Percentiles rank a stretch among this genome's conserved stretches.
These are phyloP conservation scores for Gnathochromis pfefferi DNA, from an alignment of 2,113 vertebrate genomes.

Conservation along the genomic window DNA sequence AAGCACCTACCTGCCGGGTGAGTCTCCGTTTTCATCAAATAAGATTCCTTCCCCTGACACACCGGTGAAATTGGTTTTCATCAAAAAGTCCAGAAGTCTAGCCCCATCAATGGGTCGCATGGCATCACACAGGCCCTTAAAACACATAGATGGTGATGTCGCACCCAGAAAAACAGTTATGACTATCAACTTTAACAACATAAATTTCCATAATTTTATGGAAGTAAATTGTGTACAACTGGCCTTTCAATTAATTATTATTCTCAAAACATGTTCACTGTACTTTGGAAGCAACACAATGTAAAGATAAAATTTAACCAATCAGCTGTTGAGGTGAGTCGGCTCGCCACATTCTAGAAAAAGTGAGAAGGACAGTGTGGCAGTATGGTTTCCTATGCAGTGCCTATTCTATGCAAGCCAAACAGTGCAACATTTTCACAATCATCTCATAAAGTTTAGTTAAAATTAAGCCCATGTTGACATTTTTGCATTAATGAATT, in stretches of 20 bases:
- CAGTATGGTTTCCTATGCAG: not conserved
- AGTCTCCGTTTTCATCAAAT: slow-evolving; percentile 95
- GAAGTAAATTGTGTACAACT: not conserved
- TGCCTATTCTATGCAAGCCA: not conserved
- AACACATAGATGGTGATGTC: not conserved
- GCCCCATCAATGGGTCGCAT: slow-evolving; percentile 94
- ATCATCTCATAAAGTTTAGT: not conserved
- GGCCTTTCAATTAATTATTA: not conserved
- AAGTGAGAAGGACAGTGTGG: not conserved
- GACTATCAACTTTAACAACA: not conserved
- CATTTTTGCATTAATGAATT: not conserved
- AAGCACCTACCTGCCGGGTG: slow-evolving; percentile 84
- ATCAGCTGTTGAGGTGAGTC: not conserved
- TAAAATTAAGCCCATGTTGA: not conserved
- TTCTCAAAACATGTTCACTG: not conserved
- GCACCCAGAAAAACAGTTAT: not conserved
- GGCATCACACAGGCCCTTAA: slow-evolving; percentile 84
- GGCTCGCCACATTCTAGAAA: not conserved
- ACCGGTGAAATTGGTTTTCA: slow-evolving; percentile 96
- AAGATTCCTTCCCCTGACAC: slow-evolving; percentile 92
- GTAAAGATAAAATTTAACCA: not conserved
- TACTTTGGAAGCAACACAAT: not conserved
- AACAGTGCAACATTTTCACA: not conserved
- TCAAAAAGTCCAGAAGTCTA: slow-evolving; percentile 89
- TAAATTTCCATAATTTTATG: not conserved